Conservation (phyloP, 92 coral and sea anemone genomes). For the Palythoa heliodiscus region DNA sequence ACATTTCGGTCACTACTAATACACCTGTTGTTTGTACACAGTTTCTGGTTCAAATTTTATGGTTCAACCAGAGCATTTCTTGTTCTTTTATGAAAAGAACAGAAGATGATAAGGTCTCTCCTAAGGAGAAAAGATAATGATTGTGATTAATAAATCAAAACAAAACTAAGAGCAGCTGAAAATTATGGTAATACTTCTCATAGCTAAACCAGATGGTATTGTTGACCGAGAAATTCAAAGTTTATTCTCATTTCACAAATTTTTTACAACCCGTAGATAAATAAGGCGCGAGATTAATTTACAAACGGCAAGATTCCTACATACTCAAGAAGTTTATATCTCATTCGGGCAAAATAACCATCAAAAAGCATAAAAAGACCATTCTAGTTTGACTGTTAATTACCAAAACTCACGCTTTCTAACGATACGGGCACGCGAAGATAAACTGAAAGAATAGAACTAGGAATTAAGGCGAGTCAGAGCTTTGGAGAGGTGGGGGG, state of each 20-base stretch:
- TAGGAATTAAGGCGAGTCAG: neutral
- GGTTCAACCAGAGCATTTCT: conserved; percentile 38
- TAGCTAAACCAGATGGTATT: conserved; percentile 30
- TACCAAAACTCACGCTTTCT: neutral
- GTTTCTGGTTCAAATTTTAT: conserved; percentile 50
- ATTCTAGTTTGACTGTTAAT: conserved; percentile 29
- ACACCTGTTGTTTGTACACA: neutral
- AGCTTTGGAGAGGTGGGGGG: neutral
- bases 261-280: neutral
- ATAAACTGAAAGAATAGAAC: conserved; percentile 15
- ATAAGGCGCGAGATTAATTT: neutral
- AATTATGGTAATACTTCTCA: conserved; percentile 43
- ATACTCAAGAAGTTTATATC: neutral
- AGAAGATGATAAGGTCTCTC: conserved; percentile 38
- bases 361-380: conserved; percentile 25
- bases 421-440: conserved; percentile 35
- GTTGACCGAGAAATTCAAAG: neutral
- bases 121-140: conserved; percentile 38
- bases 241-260: conserved; percentile 3
- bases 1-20: no score
- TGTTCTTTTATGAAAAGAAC: conserved; percentile 71
- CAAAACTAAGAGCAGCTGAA: conserved; percentile 65
- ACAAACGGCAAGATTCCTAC: neutral
- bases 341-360: neutral
- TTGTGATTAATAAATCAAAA: conserved; percentile 68